phyloP scores from a whole-genome alignment of 2,888 invertebrate genomes.

The Ferdinandea cuprea region DNA sequence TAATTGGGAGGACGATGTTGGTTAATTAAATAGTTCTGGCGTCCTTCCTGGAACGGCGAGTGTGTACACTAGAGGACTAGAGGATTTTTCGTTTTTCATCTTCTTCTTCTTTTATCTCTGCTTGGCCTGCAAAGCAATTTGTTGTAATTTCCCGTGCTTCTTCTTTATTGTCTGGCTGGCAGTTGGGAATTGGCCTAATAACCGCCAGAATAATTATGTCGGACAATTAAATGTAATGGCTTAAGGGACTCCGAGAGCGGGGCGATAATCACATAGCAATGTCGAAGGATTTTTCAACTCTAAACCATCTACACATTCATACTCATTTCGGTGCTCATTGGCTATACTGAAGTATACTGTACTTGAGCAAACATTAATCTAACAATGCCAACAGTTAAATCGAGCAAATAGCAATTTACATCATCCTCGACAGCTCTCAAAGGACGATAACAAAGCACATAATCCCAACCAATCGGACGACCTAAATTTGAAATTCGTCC shows the following conservation, averaged over 20 bases:
- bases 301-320: not conserved
- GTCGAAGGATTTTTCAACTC: slow-evolving; percentile 9
- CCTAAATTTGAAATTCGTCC: slow-evolving; percentile 48
- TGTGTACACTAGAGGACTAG: slow-evolving; percentile 8
- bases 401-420: slow-evolving; percentile 68
- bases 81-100: not conserved
- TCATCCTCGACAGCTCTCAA: slow-evolving; percentile 36
- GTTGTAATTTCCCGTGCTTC: slow-evolving; percentile 43
- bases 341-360: too few species aligned
- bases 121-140: slow-evolving; percentile 16
- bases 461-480: slow-evolving; percentile 42
- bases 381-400: slow-evolving; percentile 68
- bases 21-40: slow-evolving; percentile 68
- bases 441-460: slow-evolving; percentile 7
- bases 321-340: not conserved
- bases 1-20: slow-evolving; percentile 64
- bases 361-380: slow-evolving; percentile 63
- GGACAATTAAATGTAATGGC: slow-evolving; percentile 56
- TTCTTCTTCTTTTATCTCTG: not conserved
- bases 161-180: slow-evolving; percentile 19
- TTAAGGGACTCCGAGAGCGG: slow-evolving; percentile 16
- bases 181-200: slow-evolving; percentile 47
- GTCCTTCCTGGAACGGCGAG: not conserved
- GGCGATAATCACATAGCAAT: slow-evolving; percentile 5
- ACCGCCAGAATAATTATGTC: slow-evolving; percentile 61